These are phyloP conservation scores for Marmota flaviventris DNA, from an alignment of 2,113 vertebrate species.

Conservation along the genomic window DNA sequence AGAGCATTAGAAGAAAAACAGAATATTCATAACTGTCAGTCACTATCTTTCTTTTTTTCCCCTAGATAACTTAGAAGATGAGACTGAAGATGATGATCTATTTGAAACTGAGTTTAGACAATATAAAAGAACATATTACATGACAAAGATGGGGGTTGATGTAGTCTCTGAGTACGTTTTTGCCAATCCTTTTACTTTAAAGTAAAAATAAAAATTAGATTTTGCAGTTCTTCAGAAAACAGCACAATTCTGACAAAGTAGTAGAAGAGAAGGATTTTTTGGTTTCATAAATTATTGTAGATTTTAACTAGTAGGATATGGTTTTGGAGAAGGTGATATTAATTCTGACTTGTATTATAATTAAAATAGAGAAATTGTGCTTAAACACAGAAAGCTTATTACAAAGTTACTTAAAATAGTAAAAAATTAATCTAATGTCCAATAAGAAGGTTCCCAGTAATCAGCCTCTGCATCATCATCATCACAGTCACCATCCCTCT, in stretches of 20 bases:
- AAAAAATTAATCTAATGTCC: conserved; percentile 12
- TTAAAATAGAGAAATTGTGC: background rate
- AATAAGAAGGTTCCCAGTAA: background rate
- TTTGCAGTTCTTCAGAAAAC: conserved; percentile 28
- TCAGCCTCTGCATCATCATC: background rate
- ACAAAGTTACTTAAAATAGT: conserved; percentile 33
- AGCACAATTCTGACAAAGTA: conserved; percentile 44
- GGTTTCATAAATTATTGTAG: background rate
- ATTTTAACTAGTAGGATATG: background rate
- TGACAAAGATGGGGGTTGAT: conserved; percentile 98
- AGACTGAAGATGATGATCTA: conserved; percentile 97
- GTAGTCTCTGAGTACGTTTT: conserved; percentile 96
- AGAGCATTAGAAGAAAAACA: conserved; percentile 1
- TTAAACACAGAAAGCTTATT: background rate
- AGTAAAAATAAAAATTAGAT: conserved; percentile 53
- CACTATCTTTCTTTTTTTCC: conserved; percentile 68
- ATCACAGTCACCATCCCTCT: background rate
- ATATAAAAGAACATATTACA: conserved; percentile 98
- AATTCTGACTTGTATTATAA: background rate
- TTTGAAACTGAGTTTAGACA: conserved; percentile 99
- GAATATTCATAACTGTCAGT: conserved; percentile 27
- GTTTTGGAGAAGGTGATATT: background rate
- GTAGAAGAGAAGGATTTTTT: background rate
- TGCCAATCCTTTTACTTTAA: conserved; percentile 37
- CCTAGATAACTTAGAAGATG: conserved; percentile 90